These are phyloP conservation scores for Temnothorax nylanderi DNA, from an alignment of 1,140 invertebrate genomes.

Conservation along the genomic window DNA sequence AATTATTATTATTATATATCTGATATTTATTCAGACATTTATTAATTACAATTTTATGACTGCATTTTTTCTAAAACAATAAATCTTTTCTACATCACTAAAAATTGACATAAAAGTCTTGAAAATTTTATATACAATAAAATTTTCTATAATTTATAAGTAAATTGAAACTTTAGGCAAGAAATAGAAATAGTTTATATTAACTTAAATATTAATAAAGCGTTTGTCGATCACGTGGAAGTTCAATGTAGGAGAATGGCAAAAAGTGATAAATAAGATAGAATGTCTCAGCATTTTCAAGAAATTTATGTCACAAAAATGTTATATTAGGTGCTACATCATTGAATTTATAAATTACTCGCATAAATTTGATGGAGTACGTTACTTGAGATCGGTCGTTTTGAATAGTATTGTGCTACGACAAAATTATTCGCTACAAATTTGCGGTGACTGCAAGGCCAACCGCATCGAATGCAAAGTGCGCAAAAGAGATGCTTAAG, in stretches of 20 bases:
- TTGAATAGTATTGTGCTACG: background rate
- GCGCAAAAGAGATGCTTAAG: background rate
- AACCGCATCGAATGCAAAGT: background rate
- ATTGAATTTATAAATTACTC: background rate
- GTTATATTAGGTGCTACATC: background rate
- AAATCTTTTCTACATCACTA: background rate
- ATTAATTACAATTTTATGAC: background rate
- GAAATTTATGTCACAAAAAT: background rate
- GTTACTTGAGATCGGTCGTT: background rate
- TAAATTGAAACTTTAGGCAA: background rate
- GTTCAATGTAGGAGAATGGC: background rate
- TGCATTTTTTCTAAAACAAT: background rate
- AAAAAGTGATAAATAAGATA: background rate
- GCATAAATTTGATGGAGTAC: background rate
- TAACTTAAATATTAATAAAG: background rate
- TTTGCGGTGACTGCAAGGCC: conserved; percentile 2
- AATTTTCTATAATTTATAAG: background rate
- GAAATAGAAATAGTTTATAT: background rate
- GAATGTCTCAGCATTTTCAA: background rate
- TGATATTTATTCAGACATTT: background rate
- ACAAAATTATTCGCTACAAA: background rate
- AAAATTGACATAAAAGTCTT: background rate
- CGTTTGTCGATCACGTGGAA: background rate
- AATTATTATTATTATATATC: background rate
- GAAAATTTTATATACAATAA: conserved; percentile 1